Conservation (phyloP, 2,797 vertebrate genomes). For the Macropus fuliginosus region DNA sequence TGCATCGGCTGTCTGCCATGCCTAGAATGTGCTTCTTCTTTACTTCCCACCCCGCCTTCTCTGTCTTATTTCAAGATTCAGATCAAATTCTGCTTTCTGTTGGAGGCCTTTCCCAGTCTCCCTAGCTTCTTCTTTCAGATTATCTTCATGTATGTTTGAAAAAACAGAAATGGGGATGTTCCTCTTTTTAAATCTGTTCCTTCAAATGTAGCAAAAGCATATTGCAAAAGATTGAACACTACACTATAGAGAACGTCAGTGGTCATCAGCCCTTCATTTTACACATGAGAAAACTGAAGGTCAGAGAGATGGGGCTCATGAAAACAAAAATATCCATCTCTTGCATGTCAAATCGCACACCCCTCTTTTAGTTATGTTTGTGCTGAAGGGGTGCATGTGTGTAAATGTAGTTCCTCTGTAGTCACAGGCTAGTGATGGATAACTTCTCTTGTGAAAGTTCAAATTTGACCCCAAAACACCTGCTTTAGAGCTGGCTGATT, state of each 20-base stretch:
- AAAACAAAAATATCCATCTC: not conserved
- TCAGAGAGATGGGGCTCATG: not conserved
- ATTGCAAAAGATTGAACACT: not conserved
- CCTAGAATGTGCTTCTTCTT: not conserved
- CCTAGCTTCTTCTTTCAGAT: not conserved
- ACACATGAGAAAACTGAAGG: not conserved
- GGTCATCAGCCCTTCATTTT: not conserved
- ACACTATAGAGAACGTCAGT: not conserved
- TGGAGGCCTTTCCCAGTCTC: not conserved
- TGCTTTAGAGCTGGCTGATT: not conserved
- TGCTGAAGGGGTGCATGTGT: not conserved
- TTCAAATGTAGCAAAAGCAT: not conserved
- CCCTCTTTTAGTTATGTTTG: not conserved
- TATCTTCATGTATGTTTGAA: not conserved
- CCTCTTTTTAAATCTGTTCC: not conserved
- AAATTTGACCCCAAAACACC: not conserved
- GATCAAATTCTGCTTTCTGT: not conserved
- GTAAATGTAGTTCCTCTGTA: not conserved
- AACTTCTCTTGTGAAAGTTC: not conserved
- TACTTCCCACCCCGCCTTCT: not conserved
- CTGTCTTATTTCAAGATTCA: not conserved
- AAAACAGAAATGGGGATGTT: not conserved
- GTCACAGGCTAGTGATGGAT: not conserved
- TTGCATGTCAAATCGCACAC: not conserved
- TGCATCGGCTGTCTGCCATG: too few species aligned